Conservation (phyloP, 2,888 invertebrate species). For the Linnaemya tessellans region DNA sequence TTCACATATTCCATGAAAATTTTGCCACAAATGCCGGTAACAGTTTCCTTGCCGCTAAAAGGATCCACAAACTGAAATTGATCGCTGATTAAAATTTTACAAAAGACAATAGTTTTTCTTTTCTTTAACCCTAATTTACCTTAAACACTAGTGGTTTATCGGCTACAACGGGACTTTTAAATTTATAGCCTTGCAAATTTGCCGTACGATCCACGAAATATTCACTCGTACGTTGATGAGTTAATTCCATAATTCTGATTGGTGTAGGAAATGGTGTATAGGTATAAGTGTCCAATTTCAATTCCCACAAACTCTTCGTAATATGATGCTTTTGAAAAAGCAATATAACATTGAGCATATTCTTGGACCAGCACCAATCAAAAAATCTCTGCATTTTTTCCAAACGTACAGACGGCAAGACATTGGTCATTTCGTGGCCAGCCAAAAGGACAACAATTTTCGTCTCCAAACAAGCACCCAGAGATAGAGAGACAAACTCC, state of each 20-base stretch:
- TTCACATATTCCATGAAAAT: conserved; percentile 72
- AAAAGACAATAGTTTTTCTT: neutral
- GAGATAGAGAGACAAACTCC: conserved; percentile 58
- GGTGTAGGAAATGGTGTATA: conserved; percentile 70
- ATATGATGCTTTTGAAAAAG: conserved; percentile 52
- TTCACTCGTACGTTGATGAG: neutral
- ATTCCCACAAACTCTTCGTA: neutral
- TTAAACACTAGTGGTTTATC: conserved; percentile 78
- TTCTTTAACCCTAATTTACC: conserved; percentile 16
- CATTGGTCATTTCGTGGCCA: conserved; percentile 16
- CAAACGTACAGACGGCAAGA: neutral
- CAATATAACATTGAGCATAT: conserved; percentile 72
- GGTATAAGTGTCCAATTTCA: conserved; percentile 67
- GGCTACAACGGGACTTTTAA: conserved; percentile 73
- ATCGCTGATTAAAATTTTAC: neutral
- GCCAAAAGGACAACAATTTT: conserved; percentile 71
- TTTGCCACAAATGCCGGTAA: conserved; percentile 72
- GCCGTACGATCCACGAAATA: conserved; percentile 67
- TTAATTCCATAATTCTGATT: conserved; percentile 51
- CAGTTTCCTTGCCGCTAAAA: conserved; percentile 22
- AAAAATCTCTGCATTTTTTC: conserved; percentile 69
- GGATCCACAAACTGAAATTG: conserved; percentile 31
- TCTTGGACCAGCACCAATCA: conserved; percentile 73
- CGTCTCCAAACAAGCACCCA: conserved; percentile 71
- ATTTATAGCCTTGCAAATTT: conserved; percentile 65